Evolutionary conservation across 2,113 vertebrate genomes (phyloP), one percentile per base, ranked within the genome.

Genomic region (Zeus faber): DNA sequence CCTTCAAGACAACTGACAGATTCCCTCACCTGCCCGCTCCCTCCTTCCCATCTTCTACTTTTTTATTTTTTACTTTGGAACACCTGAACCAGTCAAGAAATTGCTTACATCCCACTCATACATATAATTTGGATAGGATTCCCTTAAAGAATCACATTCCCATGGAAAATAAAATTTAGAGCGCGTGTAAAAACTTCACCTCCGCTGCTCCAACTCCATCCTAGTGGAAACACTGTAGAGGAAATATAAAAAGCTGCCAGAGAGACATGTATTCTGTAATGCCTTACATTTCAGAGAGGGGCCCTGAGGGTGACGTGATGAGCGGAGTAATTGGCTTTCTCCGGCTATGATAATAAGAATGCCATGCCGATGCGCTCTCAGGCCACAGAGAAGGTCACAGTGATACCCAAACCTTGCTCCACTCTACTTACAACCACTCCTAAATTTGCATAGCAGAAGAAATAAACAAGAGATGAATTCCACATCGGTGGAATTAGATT

Each of bases 281-380:
- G 65, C 67, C 69, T 85, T 84, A 80, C 75, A 82, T 72, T 81
- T 64, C 50, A 80, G 45, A 76, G 74, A 78, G 67, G 58, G 39
- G 67, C 76, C 70, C 64, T 50, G 46, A 70, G 80, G 84, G 70
- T 16, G 67, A 60, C 10, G 41, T 75, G 77, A 80, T 84, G 82
- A 83, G 75, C 72, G 80, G 60, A 79, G 76, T 87, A 86, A 87
- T 86, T 86, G 82, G 78, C 72, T 85, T 85, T 82, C 81, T 77
- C 60, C 69, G 49, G 72, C 76, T 75, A 83, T 82, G 76, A 85
- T 85, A 83, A 86, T 82, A 72, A 37, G 13, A 37, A 37, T 37
- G 67, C 77, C 71, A 54, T 54, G 76, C 65, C 74, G 78, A 72
- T 66, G 77, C 49, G 73, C 61, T 72, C 61, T 71, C 50, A 62